Evolutionary conservation across 1,140 invertebrate species (phyloP), one percentile per base, ranked within the genome.

Genomic region (Gryon sp.): DNA sequence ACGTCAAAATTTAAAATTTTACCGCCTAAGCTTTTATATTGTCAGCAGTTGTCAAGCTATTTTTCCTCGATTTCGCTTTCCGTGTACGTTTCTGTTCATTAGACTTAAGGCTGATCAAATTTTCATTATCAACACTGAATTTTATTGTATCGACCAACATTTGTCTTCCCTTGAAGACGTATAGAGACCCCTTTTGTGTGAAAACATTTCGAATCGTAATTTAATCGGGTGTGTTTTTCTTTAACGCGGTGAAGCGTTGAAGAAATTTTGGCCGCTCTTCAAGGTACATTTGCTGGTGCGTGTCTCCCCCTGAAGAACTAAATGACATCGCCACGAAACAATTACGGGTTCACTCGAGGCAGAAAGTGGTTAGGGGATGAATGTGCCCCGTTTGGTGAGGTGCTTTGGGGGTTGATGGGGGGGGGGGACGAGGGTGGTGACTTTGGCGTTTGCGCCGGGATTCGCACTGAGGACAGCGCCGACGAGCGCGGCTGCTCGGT

Each of bases 401-500:
- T 40, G 55, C 36, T 38, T n/a, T n/a, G n/a, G n/a, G n/a, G n/a
- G n/a, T n/a, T n/a, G n/a, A n/a, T n/a, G n/a, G n/a, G 55, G 65
- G n/a, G 65, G 38, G 63, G 53, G 36, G 52, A 18, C 18, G 70
- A 50, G 74, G 74, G 74, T 70, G 74, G 59, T 46, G 65, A 60
- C 74, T 76, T 52, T 66, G 66, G 74, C 66, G 75, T 77, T 77
- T 77, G 75, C 74, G 74, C 74, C 60, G 74, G 74, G 68, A 65
- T 78, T 73, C 75, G 75, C 60, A 34, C 46, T 19, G 75, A 72
- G 75, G 62, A 72, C 60, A 66, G 75, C 53, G 62, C 66, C 53
- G 66, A 45, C 62, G 66, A 66, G 75, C 53, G 62, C 66, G 60
- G 66, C 53, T 68, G 66, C 53, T 77, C 62, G 75, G 60, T 60